These are phyloP conservation scores for Trichogramma dendrolimi DNA, from an alignment of 2,888 invertebrate species.

Conservation along the genomic window DNA sequence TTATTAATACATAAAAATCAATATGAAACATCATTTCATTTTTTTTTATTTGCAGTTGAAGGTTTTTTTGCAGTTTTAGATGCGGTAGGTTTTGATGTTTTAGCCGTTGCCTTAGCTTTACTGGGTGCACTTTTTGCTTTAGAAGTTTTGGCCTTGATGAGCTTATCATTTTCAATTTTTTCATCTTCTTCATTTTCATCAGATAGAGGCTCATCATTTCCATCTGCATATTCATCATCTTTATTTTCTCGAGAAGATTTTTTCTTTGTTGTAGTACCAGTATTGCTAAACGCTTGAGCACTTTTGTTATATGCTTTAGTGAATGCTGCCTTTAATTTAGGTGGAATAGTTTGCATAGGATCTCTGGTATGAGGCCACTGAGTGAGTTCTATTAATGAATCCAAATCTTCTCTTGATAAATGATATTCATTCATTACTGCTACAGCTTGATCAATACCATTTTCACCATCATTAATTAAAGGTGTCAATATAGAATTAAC, in stretches of 20 bases:
- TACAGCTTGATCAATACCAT: conserved; percentile 71
- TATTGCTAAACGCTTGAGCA: conserved; percentile 58
- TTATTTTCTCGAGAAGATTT: conserved; percentile 48
- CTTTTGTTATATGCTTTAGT: conserved; percentile 91
- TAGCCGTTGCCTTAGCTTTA: conserved; percentile 10
- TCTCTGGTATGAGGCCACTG: conserved; percentile 78
- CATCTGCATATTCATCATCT: conserved; percentile 61
- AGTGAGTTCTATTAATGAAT: conserved; percentile 79
- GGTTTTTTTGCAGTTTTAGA: neutral
- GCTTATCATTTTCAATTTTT: conserved; percentile 24
- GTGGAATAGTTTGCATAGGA: conserved; percentile 71
- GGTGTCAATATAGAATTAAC: conserved; percentile 74
- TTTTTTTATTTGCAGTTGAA: conserved; percentile 7
- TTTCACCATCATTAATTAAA: conserved; percentile 63
- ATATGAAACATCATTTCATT: neutral
- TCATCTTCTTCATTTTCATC: conserved; percentile 19
- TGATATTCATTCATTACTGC: conserved; percentile 78
- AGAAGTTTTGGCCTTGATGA: conserved; percentile 23
- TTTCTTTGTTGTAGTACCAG: conserved; percentile 59
- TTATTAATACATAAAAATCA: neutral
- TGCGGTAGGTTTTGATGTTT: conserved; percentile 10
- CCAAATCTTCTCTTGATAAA: conserved; percentile 85
- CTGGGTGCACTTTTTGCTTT: conserved; percentile 11
- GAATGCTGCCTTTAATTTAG: conserved; percentile 85
- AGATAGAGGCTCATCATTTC: conserved; percentile 58